Evolutionary conservation across 2,797 vertebrate genomes (phyloP), one percentile per base, ranked within the genome.

Genomic region (Trachops cirrhosus): DNA sequence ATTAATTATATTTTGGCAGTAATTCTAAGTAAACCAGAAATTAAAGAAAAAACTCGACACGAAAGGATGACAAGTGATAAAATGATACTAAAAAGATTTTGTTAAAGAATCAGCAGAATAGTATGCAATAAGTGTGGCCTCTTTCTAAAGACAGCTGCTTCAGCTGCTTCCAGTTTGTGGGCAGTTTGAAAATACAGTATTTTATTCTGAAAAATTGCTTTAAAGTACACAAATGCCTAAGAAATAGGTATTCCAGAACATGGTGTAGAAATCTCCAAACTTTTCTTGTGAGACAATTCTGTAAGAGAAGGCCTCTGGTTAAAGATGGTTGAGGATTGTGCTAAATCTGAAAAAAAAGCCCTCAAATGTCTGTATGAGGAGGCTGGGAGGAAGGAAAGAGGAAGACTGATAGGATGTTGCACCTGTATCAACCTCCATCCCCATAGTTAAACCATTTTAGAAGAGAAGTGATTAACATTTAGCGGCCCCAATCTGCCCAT

Each of bases 131-230:
- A 71, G 15, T 7, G 6, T 79, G 44, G 48, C 44, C n/a, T 93
- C 37, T 10, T 70, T 10, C 39, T 89, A 79, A 86, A 46, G 78
- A 93, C 18, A 92, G 91, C 22, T 71, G 52, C 46, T 82, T 68
- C 71, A 73, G 75, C 34, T 86, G 41, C 75, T 97, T 95, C 5
- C 5, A 32, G 73, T 89, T 70, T 78, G 68, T 22, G 32, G 59
- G 29, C 29, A 82, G 21, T 88, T 92, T 79, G 74, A 91, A 93
- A 94, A 48, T 54, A n/a, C 4, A 89, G 19, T n/a, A 29, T 77
- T 93, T 94, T 16, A 91, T 79, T 85, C 87, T 86, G 41, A 91
- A 87, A 96, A 85, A 71, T 6, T 86, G 32, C 15, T 92, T 85
- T 71, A 89, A 95, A 57, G 86, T 11, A 1, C 37, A 89, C 44